Base-by-base conservation (phyloP, 2,888 invertebrate genomes). In the Globia sparganii region DNA sequence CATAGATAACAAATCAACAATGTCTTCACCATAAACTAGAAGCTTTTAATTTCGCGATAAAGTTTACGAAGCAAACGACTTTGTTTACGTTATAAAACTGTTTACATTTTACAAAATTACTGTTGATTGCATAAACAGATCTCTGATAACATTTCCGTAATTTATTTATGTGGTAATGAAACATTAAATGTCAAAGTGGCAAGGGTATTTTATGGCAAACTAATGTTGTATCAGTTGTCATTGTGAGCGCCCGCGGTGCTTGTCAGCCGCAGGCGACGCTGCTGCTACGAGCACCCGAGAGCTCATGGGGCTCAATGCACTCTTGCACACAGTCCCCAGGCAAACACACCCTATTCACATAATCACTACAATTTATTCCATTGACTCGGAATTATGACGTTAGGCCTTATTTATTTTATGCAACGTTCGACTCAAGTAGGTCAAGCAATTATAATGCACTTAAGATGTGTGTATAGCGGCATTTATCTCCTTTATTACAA, bases 391-490 rank as follows among this genome's bases (percentile, higher is more conserved):
- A 93, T 94, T 92, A 93, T 91, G 90, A 93, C 92, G 93, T 94
- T 93, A 94, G 85, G 86, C 78, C 73, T 83, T 92, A 91, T 93
- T 94, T 93, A 92, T 92, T 93, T 92, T 91, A 90, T 92, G 90
- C 91, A 90, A 91, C 85, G 85, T 89, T 88, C 87, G 77, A 89
- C 87, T 88, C 85, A 90, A 91, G 89, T 88, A 90, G 89, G 87
- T 83, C 86, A 83, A 83, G 88, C 92, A 92, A 94, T 94, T 94
- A 94, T 94, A 92, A 92, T 91, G 90, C 91, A 91, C 91, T 94
- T 93, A 94, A 85, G 90, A 90, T 90, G 89, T 91, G 88, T 91
- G 86, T 86, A 90, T 84, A 88, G 83, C 82, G 70, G 72, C 73
- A 79, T 87, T 89, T 90, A 89, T 89, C 89, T 90, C 82, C 78